Percentiles rank a stretch among this genome's conserved stretches.
These are phyloP conservation scores for Rhynchophorus ferrugineus DNA, from an alignment of 1,140 invertebrate species.

Conservation along the genomic window DNA sequence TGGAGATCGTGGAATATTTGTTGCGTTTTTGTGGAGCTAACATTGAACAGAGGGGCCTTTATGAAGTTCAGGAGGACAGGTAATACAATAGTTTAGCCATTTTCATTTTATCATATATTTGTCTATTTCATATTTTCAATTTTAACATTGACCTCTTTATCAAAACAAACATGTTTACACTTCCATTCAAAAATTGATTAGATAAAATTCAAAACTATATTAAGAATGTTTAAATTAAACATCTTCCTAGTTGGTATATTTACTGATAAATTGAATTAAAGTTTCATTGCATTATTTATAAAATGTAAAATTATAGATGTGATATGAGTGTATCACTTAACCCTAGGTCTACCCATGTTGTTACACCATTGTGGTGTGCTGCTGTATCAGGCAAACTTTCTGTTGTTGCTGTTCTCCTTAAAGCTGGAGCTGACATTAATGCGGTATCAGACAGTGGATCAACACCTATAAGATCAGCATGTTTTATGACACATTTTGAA, in stretches of 20 bases:
- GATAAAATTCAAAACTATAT: no score
- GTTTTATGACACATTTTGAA: slow-evolving; percentile 87
- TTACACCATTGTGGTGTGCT: slow-evolving; percentile 89
- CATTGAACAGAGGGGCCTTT: slow-evolving; percentile 75
- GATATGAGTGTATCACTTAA: no score
- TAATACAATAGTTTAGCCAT: slow-evolving; percentile 13
- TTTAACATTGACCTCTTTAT: background rate
- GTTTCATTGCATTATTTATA: no score
- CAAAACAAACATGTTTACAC: no score
- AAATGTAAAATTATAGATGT: no score
- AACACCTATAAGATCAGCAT: slow-evolving; percentile 81
- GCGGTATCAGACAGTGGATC: slow-evolving; percentile 82
- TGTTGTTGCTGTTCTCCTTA: slow-evolving; percentile 70
- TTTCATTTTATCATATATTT: background rate
- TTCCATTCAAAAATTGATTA: background rate
- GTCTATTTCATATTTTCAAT: background rate
- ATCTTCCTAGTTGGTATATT: no score
- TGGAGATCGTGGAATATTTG: slow-evolving; percentile 83
- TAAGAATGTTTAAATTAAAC: no score
- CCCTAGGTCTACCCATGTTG: slow-evolving; percentile 62
- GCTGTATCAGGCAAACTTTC: slow-evolving; percentile 77
- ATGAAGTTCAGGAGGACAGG: slow-evolving; percentile 61
- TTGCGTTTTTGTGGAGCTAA: slow-evolving; percentile 73
- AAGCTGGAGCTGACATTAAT: slow-evolving; percentile 75
- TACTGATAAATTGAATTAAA: no score